phyloP scores from a whole-genome alignment of 2,797 vertebrate genomes.

The Decapterus maruadsi region DNA sequence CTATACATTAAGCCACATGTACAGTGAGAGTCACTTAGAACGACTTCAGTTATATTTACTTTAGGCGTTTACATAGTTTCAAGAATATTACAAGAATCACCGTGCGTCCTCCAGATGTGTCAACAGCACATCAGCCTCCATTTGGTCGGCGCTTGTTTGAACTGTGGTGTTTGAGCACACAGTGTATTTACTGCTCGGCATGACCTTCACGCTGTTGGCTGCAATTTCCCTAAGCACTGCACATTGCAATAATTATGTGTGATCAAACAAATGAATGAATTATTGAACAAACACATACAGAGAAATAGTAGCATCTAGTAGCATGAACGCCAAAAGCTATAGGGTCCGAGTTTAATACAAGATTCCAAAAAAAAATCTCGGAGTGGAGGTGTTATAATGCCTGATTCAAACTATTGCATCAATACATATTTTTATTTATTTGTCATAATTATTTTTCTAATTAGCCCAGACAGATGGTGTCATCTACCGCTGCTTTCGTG shows the following conservation, averaged over 20 bases:
- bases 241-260: slow-evolving; percentile 63
- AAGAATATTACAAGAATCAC: background rate
- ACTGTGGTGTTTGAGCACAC: slow-evolving; percentile 50
- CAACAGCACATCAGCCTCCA: slow-evolving; percentile 26
- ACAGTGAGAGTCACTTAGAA: background rate
- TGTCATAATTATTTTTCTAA: slow-evolving; percentile 20
- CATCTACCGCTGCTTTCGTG: slow-evolving; percentile 20
- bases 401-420: background rate
- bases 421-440: background rate
- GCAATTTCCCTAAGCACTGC: slow-evolving; percentile 66
- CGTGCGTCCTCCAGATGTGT: slow-evolving; percentile 30
- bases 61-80: background rate
- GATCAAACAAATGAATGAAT: slow-evolving; percentile 62
- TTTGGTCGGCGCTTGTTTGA: slow-evolving; percentile 42
- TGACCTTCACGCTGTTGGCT: slow-evolving; percentile 64
- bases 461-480: slow-evolving; percentile 41
- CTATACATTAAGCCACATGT: background rate
- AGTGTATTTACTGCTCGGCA: slow-evolving; percentile 43
- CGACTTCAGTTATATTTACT: background rate
- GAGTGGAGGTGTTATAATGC: background rate
- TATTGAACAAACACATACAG: slow-evolving; percentile 45
- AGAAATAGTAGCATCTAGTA: slow-evolving; percentile 5
- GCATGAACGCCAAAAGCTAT: background rate
- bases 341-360: background rate
- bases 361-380: background rate